These are phyloP conservation scores for Drosophila kikkawai DNA, from an alignment of 1,140 invertebrate species.

Conservation along the genomic window DNA sequence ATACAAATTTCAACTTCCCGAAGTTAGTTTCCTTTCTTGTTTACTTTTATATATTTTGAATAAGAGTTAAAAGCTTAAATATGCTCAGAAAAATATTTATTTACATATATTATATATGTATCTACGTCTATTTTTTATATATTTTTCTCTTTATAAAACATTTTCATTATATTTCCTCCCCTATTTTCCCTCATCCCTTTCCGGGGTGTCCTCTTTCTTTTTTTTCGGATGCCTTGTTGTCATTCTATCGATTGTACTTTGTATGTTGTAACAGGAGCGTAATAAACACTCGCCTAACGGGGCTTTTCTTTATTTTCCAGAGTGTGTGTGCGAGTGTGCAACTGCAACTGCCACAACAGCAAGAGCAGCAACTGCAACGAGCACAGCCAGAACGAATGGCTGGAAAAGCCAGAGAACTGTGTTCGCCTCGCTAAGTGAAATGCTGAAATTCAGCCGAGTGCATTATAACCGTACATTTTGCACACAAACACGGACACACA, in stretches of 20 bases:
- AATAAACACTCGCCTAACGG: constrained; percentile 79
- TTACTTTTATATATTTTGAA: background rate
- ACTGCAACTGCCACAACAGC: constrained; percentile 54
- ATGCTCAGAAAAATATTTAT: background rate
- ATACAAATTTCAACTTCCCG: too few species aligned
- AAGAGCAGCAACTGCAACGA: constrained; percentile 39
- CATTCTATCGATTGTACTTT: constrained; percentile 49
- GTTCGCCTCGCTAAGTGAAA: constrained; percentile 68
- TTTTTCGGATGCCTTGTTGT: constrained; percentile 1
- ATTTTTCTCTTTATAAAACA: background rate
- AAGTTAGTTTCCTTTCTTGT: too few species aligned
- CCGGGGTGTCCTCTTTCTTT: constrained; percentile 5
- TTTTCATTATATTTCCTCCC: background rate
- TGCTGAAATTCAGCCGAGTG: constrained; percentile 55
- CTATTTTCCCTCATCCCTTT: background rate
- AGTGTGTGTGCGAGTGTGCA: constrained; percentile 39
- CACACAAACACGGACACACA: constrained; percentile 46
- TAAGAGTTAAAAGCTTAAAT: too few species aligned
- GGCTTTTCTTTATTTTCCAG: constrained; percentile 61
- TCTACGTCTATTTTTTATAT: too few species aligned
- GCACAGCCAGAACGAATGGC: constrained; percentile 55
- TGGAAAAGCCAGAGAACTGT: constrained; percentile 45
- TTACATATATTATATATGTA: background rate
- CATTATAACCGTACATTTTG: constrained; percentile 77
- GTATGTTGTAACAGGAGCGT: constrained; percentile 82